Evolutionary conservation across 2,888 invertebrate species (phyloP), one percentile per base, ranked within the genome.

Genomic region (Linnaemya vulpina): DNA sequence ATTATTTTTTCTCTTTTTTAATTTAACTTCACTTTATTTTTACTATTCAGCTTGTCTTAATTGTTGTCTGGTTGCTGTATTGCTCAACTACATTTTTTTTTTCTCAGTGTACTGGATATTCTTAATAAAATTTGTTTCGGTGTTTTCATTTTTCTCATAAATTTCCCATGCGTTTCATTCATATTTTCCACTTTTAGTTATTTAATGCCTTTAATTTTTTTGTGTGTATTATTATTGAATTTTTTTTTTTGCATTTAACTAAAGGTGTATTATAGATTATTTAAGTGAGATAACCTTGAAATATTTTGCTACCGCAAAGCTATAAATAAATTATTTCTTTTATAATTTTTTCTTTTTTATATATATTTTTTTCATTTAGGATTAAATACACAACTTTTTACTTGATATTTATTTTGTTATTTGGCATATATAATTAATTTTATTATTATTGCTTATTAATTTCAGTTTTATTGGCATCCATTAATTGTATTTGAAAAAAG

Each of bases 271-370:
- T 81, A 81, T 78, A 51, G n/a, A 65, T 70, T 76, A n/a, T 70
- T 75, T 62, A 78, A 82, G 78, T 78, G 70, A 82, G 81, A 82
- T 85, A 82, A 82, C 85, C 85, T 85, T 85, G 85, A 82, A 85
- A 82, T 85, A 75, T 82, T 84, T 85, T 78, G 74, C 85, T 82
- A 81, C 77, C 84, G 81, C 77, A 81, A 77, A 70, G 46, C 70
- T 71, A 70, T 70, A 75, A 73, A 75, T 68, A 43, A 82, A 46
- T 60, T 70, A 65, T 76, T 84, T 79, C 46, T 73, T 78, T 77
- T 11, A 20, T 53, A 40, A 20, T 43, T 53, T 13, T 53, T 22
- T 65, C 43, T 60, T 62, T 63, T 49, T 55, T 20, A 65, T 40
- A 35, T 46, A 63, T 71, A 20, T 22, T 55, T 30, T 15, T 25